Percentiles rank a stretch among this genome's conserved stretches.
phyloP scores from a whole-genome alignment of 1,140 invertebrate species.

The Muscidifurax raptorellus region DNA sequence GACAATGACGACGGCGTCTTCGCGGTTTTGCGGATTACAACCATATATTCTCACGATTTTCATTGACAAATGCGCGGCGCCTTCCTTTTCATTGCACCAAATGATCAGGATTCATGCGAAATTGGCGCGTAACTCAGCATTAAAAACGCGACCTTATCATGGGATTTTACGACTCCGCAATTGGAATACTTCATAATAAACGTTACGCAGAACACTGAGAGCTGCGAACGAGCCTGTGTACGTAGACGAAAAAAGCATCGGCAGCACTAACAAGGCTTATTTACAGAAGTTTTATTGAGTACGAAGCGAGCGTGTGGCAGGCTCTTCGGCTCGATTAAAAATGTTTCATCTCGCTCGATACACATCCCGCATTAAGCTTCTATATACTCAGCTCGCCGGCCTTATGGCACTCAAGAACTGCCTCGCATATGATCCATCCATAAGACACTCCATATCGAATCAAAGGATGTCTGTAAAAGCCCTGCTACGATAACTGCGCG shows the following conservation, averaged over 20 bases:
- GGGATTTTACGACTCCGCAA: not conserved
- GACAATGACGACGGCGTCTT: not conserved
- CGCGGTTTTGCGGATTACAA: not conserved
- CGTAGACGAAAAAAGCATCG: not conserved
- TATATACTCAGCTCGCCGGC: not conserved
- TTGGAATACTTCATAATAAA: not conserved
- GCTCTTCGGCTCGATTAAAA: slow-evolving; percentile 25
- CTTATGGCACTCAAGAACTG: slow-evolving; percentile 1
- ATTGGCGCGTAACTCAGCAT: not conserved
- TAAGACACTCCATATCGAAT: slow-evolving; percentile 21
- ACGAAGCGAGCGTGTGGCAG: not conserved
- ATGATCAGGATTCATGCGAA: not conserved
- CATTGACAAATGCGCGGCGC: not conserved
- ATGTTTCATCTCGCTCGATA: not conserved
- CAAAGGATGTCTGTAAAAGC: slow-evolving; percentile 23
- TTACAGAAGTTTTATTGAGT: slow-evolving; percentile 47
- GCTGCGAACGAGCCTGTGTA: not conserved
- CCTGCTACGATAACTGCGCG: not conserved
- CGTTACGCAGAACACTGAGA: slow-evolving; percentile 6
- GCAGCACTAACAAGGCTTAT: slow-evolving; percentile 31
- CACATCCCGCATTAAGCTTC: not conserved
- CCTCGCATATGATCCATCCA: not conserved
- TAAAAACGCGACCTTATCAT: not conserved
- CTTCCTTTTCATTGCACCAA: too few species aligned
- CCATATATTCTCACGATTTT: not conserved